phyloP scores from a whole-genome alignment of 2,888 invertebrate genomes.

The Xestia c-nigrum region DNA sequence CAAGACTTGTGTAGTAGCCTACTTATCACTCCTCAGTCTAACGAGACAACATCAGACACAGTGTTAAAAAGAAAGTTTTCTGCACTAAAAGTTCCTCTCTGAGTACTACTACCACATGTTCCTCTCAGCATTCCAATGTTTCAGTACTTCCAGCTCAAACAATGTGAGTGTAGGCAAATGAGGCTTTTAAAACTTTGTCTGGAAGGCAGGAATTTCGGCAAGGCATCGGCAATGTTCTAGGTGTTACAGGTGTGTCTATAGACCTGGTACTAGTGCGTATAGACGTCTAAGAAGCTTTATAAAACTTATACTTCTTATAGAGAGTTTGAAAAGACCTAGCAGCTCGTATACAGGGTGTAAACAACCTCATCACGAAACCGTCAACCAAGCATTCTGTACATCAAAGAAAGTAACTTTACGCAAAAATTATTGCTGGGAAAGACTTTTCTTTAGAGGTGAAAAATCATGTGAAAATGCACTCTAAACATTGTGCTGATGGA shows the following conservation, averaged over 20 bases:
- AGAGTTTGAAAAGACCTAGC: not conserved
- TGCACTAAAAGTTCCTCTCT: slow-evolving; percentile 10
- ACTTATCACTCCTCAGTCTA: not conserved
- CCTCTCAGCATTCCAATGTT: not conserved
- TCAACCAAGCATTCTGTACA: too few species aligned
- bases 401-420: too few species aligned
- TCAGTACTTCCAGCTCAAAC: slow-evolving; percentile 17
- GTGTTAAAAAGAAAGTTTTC: not conserved
- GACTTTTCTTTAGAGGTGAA: too few species aligned
- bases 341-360: too few species aligned
- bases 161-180: slow-evolving; percentile 41
- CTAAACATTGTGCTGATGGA: too few species aligned
- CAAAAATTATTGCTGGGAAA: too few species aligned
- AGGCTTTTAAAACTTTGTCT: slow-evolving; percentile 50
- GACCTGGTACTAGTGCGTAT: not conserved
- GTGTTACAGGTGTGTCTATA: slow-evolving; percentile 29
- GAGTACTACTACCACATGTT: slow-evolving; percentile 24
- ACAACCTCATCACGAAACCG: too few species aligned
- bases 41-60: not conserved
- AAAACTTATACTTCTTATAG: not conserved
- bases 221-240: not conserved
- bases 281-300: not conserved
- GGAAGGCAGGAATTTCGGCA: not conserved
- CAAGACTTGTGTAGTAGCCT: not conserved
- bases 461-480: too few species aligned